Evolutionary conservation across 2,797 vertebrate genomes (phyloP).

Genomic region (Brachymystax lenok): DNA sequence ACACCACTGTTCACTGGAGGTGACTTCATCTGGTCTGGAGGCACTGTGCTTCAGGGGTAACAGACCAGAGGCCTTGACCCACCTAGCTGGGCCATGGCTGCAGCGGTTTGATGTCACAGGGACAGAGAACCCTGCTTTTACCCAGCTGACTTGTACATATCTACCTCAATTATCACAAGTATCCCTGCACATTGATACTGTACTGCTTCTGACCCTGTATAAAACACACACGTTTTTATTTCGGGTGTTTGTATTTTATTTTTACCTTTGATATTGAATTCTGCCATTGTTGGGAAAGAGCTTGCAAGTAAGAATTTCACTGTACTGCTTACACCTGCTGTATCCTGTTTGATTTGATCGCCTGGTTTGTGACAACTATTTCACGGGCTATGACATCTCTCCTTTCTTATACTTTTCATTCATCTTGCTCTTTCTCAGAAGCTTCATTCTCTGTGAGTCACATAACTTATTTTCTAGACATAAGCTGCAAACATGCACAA

Average conservation of each 20-base stretch:
- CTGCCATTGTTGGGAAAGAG: too few relatives aligned
- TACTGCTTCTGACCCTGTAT: too few relatives aligned
- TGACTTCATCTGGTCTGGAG: slow-evolving; percentile 36
- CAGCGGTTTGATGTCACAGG: neutral
- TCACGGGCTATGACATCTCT: slow-evolving; percentile 64
- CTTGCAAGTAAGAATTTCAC: too few relatives aligned
- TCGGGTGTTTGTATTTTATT: too few relatives aligned
- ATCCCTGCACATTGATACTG: too few relatives aligned
- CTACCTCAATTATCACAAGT: too few relatives aligned
- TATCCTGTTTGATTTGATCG: neutral
- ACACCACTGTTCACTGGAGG: neutral
- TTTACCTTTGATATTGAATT: too few relatives aligned
- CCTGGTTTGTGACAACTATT: slow-evolving; percentile 45
- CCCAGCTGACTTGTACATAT: too few relatives aligned
- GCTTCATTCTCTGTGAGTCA: slow-evolving; percentile 24
- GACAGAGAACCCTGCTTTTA: neutral
- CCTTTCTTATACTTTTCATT: slow-evolving; percentile 49
- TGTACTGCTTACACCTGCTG: too few relatives aligned
- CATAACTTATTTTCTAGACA: neutral
- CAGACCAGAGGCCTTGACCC: neutral
- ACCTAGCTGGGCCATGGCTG: neutral
- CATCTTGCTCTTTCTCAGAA: slow-evolving; percentile 50
- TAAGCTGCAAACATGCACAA: slow-evolving; percentile 26
- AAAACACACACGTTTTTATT: too few relatives aligned
- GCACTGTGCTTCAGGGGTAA: neutral